Evolutionary conservation across 2,113 vertebrate genomes (phyloP).

Genomic region (Mastomys natalensis): DNA sequence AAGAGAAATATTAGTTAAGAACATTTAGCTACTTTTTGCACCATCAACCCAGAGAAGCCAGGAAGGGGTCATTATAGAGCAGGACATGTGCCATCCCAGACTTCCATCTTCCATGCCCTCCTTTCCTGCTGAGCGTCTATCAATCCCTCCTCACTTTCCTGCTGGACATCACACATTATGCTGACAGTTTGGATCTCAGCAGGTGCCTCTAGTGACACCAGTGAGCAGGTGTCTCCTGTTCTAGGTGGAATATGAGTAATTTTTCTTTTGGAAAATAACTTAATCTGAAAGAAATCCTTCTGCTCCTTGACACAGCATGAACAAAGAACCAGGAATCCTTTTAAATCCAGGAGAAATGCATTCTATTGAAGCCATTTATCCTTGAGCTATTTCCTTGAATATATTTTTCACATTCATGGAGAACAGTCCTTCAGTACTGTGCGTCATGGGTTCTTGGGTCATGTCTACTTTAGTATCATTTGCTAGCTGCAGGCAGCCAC

Average conservation of each 20-base stretch:
- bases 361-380: neutral
- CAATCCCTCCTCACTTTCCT: slow-evolving; percentile 68
- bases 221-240: neutral
- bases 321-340: slow-evolving; percentile 13
- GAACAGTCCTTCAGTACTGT: neutral
- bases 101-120: slow-evolving; percentile 39
- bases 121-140: slow-evolving; percentile 8
- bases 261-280: slow-evolving; percentile 22
- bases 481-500: neutral
- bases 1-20: neutral
- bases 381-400: neutral
- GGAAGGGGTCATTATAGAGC: neutral
- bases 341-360: neutral
- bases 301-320: neutral
- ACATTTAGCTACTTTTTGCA: neutral
- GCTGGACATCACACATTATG: neutral
- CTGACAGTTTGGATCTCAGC: neutral
- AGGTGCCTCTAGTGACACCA: slow-evolving; percentile 10
- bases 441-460: neutral
- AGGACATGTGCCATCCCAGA: slow-evolving; percentile 28
- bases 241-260: neutral
- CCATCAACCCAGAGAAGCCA: neutral
- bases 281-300: slow-evolving; percentile 29
- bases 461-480: neutral
- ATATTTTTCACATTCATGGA: neutral